Percentiles rank a stretch among this genome's conserved stretches.
Conservation (phyloP, 2,888 invertebrate species). For the Ormyrus labotus region DNA sequence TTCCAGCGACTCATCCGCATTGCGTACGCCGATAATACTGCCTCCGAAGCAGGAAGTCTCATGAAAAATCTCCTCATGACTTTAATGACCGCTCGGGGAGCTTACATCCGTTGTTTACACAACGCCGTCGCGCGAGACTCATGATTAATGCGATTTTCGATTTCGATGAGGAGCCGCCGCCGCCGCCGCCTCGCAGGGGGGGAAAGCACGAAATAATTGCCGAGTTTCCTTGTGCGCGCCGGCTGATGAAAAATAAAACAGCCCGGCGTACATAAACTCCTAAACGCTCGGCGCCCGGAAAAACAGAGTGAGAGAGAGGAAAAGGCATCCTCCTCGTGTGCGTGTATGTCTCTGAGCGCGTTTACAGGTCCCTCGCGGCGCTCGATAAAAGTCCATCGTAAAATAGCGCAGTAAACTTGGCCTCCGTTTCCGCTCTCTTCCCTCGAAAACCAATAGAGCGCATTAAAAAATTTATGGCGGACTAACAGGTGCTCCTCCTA, state of each 20-base stretch:
- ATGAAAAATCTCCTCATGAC: too few relatives aligned
- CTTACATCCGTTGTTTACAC: too few relatives aligned
- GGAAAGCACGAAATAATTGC: conserved; percentile 39
- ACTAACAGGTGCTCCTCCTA: conserved; percentile 9
- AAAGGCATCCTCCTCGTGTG: neutral
- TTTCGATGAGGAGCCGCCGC: neutral
- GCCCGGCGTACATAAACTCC: neutral
- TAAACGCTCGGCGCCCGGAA: neutral
- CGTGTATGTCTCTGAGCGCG: neutral
- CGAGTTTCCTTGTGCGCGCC: conserved; percentile 5
- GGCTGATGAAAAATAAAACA: conserved; percentile 42
- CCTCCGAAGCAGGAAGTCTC: too few relatives aligned
- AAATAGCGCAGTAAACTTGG: conserved; percentile 43
- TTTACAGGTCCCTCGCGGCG: conserved; percentile 48
- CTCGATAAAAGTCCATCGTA: conserved; percentile 53
- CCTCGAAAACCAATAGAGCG: conserved; percentile 29
- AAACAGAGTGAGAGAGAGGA: neutral
- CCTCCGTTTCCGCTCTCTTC: neutral
- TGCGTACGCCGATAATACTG: too few relatives aligned
- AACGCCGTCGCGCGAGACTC: too few relatives aligned
- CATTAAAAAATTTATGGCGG: conserved; percentile 33
- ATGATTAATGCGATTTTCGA: conserved; percentile 4
- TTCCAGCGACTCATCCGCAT: too few relatives aligned
- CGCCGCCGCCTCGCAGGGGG: neutral
- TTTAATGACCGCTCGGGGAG: too few relatives aligned